A percentile compares a stretch with the other conserved stretches of the same genome.
phyloP scores from a whole-genome alignment of 2,113 vertebrate species.

The Centropus bengalensis region DNA sequence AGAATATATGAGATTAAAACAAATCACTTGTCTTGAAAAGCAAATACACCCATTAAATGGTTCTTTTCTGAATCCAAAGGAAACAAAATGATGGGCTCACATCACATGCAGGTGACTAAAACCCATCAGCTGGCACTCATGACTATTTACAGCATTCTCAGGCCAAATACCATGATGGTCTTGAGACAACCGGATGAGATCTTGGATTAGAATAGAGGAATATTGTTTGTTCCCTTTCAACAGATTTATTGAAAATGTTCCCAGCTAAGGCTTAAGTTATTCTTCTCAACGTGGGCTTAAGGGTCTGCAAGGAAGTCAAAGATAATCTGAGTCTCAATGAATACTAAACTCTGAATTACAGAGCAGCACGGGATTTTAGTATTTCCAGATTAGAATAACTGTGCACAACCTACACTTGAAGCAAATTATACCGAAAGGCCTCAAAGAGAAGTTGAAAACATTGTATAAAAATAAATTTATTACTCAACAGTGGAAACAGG shows the following conservation, averaged over 20 bases:
- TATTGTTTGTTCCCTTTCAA: background rate
- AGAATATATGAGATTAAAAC: background rate
- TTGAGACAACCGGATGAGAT: background rate
- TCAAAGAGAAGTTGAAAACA: background rate
- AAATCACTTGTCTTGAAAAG: background rate
- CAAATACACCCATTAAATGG: background rate
- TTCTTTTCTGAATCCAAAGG: background rate
- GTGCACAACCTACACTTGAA: background rate
- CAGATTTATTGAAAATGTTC: background rate
- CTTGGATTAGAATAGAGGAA: background rate
- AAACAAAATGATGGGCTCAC: background rate
- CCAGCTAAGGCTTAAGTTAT: background rate
- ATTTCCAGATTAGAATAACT: background rate
- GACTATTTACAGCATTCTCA: background rate
- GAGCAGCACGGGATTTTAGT: background rate
- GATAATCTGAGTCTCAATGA: background rate
- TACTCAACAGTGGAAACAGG: background rate
- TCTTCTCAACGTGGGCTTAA: background rate
- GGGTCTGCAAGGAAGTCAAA: background rate
- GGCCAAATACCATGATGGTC: background rate
- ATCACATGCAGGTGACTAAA: background rate
- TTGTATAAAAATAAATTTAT: constrained; percentile 63
- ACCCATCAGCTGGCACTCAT: background rate
- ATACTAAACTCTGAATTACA: background rate
- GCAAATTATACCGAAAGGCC: background rate